These are phyloP conservation scores for Dolichoris vasculosae DNA, from an alignment of 1,140 invertebrate species.

Conservation along the genomic window DNA sequence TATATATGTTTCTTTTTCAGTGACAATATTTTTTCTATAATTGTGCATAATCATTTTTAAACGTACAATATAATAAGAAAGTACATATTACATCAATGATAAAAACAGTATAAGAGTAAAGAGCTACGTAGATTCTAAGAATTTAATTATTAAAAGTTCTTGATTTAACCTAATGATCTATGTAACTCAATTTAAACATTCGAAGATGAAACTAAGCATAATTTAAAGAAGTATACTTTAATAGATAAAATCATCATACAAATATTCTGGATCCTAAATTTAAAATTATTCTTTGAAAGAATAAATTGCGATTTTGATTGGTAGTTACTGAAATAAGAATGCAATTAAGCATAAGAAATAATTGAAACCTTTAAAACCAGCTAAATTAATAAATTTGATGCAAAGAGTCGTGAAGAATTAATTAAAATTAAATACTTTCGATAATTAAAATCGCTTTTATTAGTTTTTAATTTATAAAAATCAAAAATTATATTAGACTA, in stretches of 20 bases:
- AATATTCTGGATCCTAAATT: neutral
- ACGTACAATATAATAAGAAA: neutral
- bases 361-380: too few relatives aligned
- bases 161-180: neutral
- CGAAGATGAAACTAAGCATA: neutral
- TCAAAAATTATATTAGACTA: too few relatives aligned
- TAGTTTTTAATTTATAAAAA: too few relatives aligned
- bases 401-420: neutral
- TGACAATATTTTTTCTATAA: too few relatives aligned
- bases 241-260: neutral
- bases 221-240: neutral
- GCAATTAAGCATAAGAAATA: neutral
- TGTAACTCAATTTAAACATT: neutral
- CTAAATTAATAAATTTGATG: neutral
- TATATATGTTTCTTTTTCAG: too few relatives aligned
- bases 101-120: neutral
- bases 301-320: neutral
- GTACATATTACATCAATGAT: neutral
- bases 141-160: neutral
- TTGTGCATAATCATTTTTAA: too few relatives aligned
- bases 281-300: neutral
- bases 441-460: too few relatives aligned
- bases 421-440: neutral
- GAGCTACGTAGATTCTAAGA: neutral
- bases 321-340: neutral